Percentiles rank a stretch among this genome's conserved stretches.
These are phyloP conservation scores for Melanchra persicariae DNA, from an alignment of 2,888 invertebrate genomes.

Conservation along the genomic window DNA sequence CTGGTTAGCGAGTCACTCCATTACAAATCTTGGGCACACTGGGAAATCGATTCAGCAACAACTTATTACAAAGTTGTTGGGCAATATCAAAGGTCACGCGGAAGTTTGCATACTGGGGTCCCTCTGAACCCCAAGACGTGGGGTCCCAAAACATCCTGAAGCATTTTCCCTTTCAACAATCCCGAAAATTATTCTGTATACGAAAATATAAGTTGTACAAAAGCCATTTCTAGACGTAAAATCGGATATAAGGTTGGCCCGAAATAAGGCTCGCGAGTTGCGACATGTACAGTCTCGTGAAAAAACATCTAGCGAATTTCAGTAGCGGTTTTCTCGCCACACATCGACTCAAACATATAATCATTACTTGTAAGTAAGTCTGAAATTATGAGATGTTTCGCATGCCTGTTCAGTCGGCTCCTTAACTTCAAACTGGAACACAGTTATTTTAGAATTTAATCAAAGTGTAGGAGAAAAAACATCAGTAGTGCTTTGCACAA, in stretches of 20 bases:
- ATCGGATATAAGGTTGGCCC: conserved; percentile 39
- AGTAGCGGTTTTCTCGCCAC: neutral
- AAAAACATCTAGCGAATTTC: neutral
- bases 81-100: conserved; percentile 58
- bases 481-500: too few species aligned
- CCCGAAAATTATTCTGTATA: conserved; percentile 51
- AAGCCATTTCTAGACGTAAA: conserved; percentile 48
- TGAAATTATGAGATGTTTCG: too few species aligned
- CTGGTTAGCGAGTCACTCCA: conserved; percentile 19
- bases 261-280: conserved; percentile 26
- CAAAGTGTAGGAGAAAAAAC: neutral
- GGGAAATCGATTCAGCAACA: conserved; percentile 55
- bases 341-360: neutral
- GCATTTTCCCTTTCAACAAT: conserved; percentile 61
- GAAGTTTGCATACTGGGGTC: conserved; percentile 50
- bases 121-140: conserved; percentile 26
- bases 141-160: conserved; percentile 50
- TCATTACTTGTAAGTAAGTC: too few species aligned
- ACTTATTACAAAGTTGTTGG: conserved; percentile 63
- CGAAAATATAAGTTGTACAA: conserved; percentile 56
- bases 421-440: neutral
- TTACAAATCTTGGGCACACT: conserved; percentile 42
- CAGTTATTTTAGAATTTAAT: neutral
- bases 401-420: too few species aligned
- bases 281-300: conserved; percentile 8